These are phyloP conservation scores for Tupiocoris notatus DNA, from an alignment of 2,888 invertebrate species.

Conservation along the genomic window DNA sequence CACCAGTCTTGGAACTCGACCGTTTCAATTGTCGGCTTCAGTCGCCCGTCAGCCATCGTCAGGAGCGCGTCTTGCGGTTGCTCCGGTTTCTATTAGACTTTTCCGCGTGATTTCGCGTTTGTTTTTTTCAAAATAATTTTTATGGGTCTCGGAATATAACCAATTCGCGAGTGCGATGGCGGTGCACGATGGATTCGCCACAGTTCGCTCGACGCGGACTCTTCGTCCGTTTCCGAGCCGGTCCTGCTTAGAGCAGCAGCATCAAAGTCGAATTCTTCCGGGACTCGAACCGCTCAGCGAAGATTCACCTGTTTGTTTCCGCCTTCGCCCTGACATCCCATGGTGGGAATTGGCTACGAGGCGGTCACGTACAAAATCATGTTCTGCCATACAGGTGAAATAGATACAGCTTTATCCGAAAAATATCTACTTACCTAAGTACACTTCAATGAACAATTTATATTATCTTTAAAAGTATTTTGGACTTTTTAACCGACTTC, in stretches of 20 bases:
- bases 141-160: not conserved
- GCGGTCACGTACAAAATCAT: slow-evolving; percentile 72
- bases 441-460: too few species aligned
- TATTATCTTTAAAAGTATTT: too few species aligned
- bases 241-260: slow-evolving; percentile 27
- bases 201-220: slow-evolving; percentile 60
- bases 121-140: not conserved
- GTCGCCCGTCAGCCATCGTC: slow-evolving; percentile 11
- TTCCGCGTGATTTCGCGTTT: not conserved
- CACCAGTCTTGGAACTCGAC: not conserved
- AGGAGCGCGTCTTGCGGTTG: not conserved
- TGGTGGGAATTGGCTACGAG: slow-evolving; percentile 87
- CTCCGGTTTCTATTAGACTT: not conserved
- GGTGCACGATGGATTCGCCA: slow-evolving; percentile 81
- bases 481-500: too few species aligned
- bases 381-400: slow-evolving; percentile 46
- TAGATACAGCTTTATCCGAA: too few species aligned
- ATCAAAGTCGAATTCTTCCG: not conserved
- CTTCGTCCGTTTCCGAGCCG: slow-evolving; percentile 61
- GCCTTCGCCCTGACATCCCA: slow-evolving; percentile 67
- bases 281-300: slow-evolving; percentile 48
- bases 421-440: too few species aligned
- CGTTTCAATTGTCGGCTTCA: not conserved
- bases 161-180: too few species aligned
- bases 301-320: slow-evolving; percentile 55